Evolutionary conservation across 2,888 invertebrate genomes (phyloP), one percentile per base, ranked within the genome.

Genomic region (Melinaea marsaeus): DNA sequence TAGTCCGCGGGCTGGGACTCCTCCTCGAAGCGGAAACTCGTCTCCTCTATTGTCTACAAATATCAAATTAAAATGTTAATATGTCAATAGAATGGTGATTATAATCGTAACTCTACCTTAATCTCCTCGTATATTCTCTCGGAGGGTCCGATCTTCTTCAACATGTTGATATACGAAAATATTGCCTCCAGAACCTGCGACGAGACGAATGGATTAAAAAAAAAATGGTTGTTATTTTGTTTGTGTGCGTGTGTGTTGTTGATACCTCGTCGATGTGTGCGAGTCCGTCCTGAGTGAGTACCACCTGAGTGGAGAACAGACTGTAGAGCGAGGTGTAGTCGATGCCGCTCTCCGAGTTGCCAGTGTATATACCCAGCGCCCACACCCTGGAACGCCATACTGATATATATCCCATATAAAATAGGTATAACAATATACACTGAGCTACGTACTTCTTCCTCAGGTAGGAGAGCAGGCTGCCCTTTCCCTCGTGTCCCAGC

Each of bases 401-500:
- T 6, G 5, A 4, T 37, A 2, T 7, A 37, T 7, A 6, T 37
- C 4, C 37, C 7, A 37, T 37, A 37, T 55, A 33, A 58, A 46
- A 2, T 9, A 32, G 57, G 32, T 46, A 46, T 37, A 3, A 37
- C 5, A 37, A 11, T 55, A 61, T 9, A 60, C 32, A 13, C 22
- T 22, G 22, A 42, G 48, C 34, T 32, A 62, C 86, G 83, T 79
- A 94, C 94, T 94, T 95, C 75, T 94, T 93, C 63, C 94, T 92
- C 33, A 97, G 86, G 77, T 94, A 95, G 0, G 95, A 94, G 2
- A 95, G 92, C n/a, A 97, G 85, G 71, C 96, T 96, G 62, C 96
- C 96, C 74, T 93, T 93, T 1, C 97, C 97, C 82, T 98, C 97
- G 80, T 97, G 95, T 0, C 96, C 96, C 4, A 98, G 84, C n/a